Evolutionary conservation across 2,797 vertebrate genomes (phyloP).

Genomic region (Xiphorhynchus erythropygius): DNA sequence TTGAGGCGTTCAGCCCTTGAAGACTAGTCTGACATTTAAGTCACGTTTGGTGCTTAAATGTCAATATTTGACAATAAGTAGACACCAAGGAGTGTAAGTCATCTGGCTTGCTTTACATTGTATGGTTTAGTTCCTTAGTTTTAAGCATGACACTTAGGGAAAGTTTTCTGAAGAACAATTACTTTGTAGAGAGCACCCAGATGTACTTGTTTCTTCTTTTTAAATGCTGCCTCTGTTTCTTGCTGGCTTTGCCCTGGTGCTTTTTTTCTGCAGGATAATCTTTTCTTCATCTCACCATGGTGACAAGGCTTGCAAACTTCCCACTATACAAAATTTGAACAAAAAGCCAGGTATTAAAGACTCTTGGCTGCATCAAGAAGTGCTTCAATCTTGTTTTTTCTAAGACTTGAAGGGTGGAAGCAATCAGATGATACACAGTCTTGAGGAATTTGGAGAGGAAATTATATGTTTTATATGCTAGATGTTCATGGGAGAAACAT

Average conservation of each 20-base stretch:
- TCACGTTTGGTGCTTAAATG: constrained; percentile 23
- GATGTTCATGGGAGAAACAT: not conserved
- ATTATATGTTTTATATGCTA: not conserved
- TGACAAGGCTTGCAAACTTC: constrained; percentile 29
- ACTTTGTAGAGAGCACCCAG: not conserved
- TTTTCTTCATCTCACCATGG: constrained; percentile 6
- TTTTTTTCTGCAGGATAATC: constrained; percentile 13
- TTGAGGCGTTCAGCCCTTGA: not conserved
- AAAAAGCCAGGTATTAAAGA: constrained; percentile 3
- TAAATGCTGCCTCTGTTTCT: not conserved
- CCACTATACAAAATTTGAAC: constrained; percentile 27
- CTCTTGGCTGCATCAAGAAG: not conserved
- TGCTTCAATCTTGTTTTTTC: not conserved
- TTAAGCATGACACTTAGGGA: not conserved
- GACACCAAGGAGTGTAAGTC: constrained; percentile 10
- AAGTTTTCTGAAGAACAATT: not conserved
- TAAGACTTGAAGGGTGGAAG: not conserved
- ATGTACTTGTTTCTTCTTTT: not conserved
- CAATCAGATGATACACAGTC: not conserved
- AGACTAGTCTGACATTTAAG: constrained; percentile 53
- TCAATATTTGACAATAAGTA: constrained; percentile 27
- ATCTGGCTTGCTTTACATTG: not conserved
- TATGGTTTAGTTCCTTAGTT: not conserved
- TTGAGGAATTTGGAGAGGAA: not conserved
- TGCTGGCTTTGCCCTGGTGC: not conserved